Evolutionary conservation across 2,113 vertebrate species (phyloP), one percentile per base, ranked within the genome.

Genomic region (Poicephalus gulielmi): DNA sequence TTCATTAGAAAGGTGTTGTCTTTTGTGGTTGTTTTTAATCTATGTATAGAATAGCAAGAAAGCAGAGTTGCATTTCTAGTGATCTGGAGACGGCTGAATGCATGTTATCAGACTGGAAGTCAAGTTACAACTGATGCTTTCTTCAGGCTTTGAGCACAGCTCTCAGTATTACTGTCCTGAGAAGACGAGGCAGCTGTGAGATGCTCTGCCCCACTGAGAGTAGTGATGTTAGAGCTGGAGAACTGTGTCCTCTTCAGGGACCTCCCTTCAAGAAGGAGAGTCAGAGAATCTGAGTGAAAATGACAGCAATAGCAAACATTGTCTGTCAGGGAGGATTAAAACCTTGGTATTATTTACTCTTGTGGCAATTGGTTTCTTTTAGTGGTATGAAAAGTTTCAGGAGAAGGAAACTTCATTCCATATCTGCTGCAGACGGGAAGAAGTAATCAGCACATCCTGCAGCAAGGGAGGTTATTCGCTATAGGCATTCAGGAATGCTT

Each of bases 401-500:
- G 49, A 81, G 64, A 33, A 62, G 37, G 50, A 37, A 46, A 27
- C 27, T 90, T 81, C 10, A 18, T 35, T 24, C 24, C 22, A 0
- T 17, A 8, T 10, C 46, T 71, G 39, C 75, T 67, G 41, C 28
- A 49, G 25, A 8, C 9, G 35, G 83, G 63, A 25, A 47, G 77
- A 62, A 41, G 11, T 35, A 41, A 67, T 59, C 1, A 24, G 27
- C 15, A 11, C 10, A 17, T 44, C 12, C 35, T 47, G 55, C 17
- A 33, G 73, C 33, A 7, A 14, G 44, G 63, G 30, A 11, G 17
- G 2, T 1, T 3, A 0, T 23, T 5, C 3, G 31, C 17, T 62
- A 1, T 33, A 15, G 59, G n/a, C 3, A 4, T 17, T 31, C 13
- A 24, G 33, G 9, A n/a, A 18, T n/a, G 39, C 53, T 46, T 41